Base-by-base conservation (phyloP, 2,888 invertebrate species). In the Homarus gammarus region DNA sequence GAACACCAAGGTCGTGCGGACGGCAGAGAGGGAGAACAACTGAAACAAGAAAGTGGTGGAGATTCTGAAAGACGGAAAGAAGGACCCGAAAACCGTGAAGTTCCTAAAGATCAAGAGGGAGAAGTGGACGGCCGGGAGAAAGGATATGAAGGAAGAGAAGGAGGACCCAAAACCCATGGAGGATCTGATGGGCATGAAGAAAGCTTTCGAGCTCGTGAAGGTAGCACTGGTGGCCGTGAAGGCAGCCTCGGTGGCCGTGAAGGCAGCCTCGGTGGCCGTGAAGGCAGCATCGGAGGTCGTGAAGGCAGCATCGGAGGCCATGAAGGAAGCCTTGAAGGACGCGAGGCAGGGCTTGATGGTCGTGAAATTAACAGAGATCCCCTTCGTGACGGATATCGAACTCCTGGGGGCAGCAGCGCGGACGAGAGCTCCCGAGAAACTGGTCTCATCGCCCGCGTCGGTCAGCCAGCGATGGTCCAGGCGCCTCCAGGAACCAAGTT, bases 401-500 rank as follows among this genome's bases (percentile, higher is more conserved):
- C 91, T 22, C 91, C 91, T 1, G 90, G 91, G 18, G 90, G 91
- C 56, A 89, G 91, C 75, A 87, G 90, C 56, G 90, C 90, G n/a
- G 91, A 91, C 31, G 91, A 91, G 40, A 91, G 88, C 40, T 91
- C 91, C 1, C 44, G 91, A 31, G 91, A 91, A 49, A 84, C 90
- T 31, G 91, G 91, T 6, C 70, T 91, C 40, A 91, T 91, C 61
- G 91, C 91, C 27, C 77, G 91, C 18, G 91, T 91, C n/a, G 91
- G 91, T 15, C 91, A 91, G 49, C 91, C 91, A 49, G 91, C 91
- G 1, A 91, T 91, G 61, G 90, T 91, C 27, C 91, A 91, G 61
- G 89, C 91, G 18, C 91, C 91, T 18, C 88, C 91, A 33, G 91
- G 91, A 1, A 89, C 91, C 15, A 90, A 89, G 44, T 96, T 97